Evolutionary conservation across 1,140 invertebrate genomes (phyloP).

Genomic region (Heliothis subflexa): DNA sequence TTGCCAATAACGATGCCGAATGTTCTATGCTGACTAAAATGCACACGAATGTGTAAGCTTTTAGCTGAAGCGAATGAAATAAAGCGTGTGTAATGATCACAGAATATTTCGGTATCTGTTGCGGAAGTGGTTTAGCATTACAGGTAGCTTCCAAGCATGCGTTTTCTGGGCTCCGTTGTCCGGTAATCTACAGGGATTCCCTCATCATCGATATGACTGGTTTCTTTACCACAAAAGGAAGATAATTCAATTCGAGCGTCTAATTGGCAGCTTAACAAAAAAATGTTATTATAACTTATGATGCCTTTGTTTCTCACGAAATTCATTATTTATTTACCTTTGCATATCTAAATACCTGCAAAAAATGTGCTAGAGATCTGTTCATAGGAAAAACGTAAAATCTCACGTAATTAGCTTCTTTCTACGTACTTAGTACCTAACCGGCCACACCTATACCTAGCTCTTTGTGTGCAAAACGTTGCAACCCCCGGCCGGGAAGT

Average conservation of each 20-base stretch:
- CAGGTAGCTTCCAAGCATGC: background rate
- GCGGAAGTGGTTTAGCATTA: background rate
- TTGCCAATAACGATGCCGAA: slow-evolving; percentile 19
- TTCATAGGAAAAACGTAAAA: background rate
- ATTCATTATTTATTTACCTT: too few relatives aligned
- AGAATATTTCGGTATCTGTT: slow-evolving; percentile 32
- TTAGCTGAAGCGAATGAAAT: slow-evolving; percentile 19
- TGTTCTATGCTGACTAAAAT: background rate
- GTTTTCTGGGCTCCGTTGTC: background rate
- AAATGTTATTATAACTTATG: too few relatives aligned
- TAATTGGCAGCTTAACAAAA: too few relatives aligned
- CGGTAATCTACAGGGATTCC: background rate
- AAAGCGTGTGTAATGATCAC: slow-evolving; percentile 4
- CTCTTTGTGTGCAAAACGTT: background rate
- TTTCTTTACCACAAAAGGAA: too few relatives aligned
- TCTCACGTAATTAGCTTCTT: background rate
- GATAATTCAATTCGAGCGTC: too few relatives aligned
- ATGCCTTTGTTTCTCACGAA: too few relatives aligned
- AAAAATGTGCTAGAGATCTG: background rate
- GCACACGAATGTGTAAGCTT: slow-evolving; percentile 4
- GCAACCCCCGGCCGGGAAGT: background rate
- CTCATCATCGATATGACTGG: background rate
- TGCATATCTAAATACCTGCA: background rate
- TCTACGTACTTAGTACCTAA: background rate
- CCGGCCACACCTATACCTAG: background rate